Percentiles rank a stretch among this genome's conserved stretches.
These are phyloP conservation scores for Tromatobia lineatoria DNA, from an alignment of 2,888 invertebrate species.

Conservation along the genomic window DNA sequence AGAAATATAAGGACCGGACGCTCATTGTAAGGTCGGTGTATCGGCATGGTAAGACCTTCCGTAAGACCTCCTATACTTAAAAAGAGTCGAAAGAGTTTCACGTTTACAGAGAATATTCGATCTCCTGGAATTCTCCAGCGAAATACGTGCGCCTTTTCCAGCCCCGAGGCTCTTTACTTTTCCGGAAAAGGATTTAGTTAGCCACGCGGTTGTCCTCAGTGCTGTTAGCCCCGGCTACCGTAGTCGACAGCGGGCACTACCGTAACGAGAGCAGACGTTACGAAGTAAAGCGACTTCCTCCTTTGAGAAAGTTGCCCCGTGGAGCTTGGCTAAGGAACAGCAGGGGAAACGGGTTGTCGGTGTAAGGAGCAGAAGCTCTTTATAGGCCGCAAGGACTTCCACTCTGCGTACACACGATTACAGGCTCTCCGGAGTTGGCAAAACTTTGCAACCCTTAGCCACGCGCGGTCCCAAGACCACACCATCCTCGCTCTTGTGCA, in stretches of 20 bases:
- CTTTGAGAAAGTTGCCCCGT: constrained; percentile 66
- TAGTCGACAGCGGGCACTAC: constrained; percentile 4
- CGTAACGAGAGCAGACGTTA: constrained; percentile 58
- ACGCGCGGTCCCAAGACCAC: constrained; percentile 40
- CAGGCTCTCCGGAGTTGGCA: constrained; percentile 56
- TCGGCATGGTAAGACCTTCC: background rate
- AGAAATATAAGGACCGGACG: background rate
- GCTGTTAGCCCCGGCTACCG: constrained; percentile 5
- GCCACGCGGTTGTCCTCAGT: constrained; percentile 18
- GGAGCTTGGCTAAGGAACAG: constrained; percentile 1
- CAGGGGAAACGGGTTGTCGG: constrained; percentile 30
- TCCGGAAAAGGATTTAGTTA: constrained; percentile 40
- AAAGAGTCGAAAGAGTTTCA: background rate
- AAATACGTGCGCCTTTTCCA: constrained; percentile 1
- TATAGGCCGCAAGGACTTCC: constrained; percentile 67
- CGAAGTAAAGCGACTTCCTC: constrained; percentile 66
- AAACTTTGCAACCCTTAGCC: constrained; percentile 62
- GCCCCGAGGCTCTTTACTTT: constrained; percentile 9
- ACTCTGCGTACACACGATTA: constrained; percentile 67
- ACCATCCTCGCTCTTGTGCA: background rate
- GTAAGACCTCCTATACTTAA: background rate
- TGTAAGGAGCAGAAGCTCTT: constrained; percentile 59
- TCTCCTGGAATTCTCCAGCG: constrained; percentile 13
- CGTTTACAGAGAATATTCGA: constrained; percentile 26
- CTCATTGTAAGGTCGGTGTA: background rate